Evolutionary conservation across 2,797 vertebrate species (phyloP), one percentile per base, ranked within the genome.

Genomic region (Hyperoplus immaculatus): DNA sequence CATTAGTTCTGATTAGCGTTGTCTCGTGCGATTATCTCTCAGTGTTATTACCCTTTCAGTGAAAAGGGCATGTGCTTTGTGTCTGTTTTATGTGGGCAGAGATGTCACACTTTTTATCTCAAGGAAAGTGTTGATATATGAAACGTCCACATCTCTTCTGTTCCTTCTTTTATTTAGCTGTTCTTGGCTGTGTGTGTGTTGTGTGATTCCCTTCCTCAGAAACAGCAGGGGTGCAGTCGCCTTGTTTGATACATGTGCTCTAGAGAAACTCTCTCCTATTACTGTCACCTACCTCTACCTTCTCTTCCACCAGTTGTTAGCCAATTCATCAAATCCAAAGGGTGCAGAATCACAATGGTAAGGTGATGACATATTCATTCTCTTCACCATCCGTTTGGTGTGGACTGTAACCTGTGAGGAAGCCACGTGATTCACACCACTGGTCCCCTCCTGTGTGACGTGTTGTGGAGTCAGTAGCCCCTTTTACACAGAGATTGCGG

Each of bases 151-250:
- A 5, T 10, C 39, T 3, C 6, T 6, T 49, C 1, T 21, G 5
- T 46, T 5, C 29, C 29, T 14, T 29, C 1, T 58, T 15, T 36
- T 36, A 49, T 54, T 36, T 15, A 16, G 29, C 5, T 57, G 13
- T 1, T 36, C 54, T 39, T 10, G 16, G 21, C 14, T 21, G 36
- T 47, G 11, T 55, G 51, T 60, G 54, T 36, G 39, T 8, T 16
- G 58, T 39, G 29, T 85, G 5, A 16, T 82, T 78, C 49, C 60
- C 67, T 54, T 18, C 50, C 62, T 64, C 8, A 38, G 78, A 29
- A 29, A 78, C 86, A 84, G 83, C 54, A 85, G 81, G 78, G 81
- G 81, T 21, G 84, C 68, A 72, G 61, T 69, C 53, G 51, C 2
- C 49, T 65, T 16, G 65, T 72, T 63, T 46, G 29, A 39, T 12